Evolutionary conservation across 2,113 vertebrate genomes (phyloP).

Genomic region (Acanthisitta chloris): DNA sequence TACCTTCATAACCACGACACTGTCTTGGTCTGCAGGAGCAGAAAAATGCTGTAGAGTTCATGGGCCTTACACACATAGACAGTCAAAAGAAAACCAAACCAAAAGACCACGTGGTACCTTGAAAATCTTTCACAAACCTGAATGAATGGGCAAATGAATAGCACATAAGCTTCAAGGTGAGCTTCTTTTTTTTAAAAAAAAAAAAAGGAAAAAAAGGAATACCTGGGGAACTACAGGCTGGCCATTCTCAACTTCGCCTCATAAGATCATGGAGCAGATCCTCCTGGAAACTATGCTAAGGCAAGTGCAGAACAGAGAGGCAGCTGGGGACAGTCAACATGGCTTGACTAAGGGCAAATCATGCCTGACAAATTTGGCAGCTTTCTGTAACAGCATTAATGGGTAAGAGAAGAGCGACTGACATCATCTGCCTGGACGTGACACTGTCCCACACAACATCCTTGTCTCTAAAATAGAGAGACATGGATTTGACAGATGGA

Average conservation of each 20-base stretch:
- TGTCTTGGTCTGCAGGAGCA: slow-evolving; percentile 73
- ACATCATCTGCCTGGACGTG: not conserved
- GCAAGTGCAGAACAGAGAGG: not conserved
- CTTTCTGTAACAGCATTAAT: not conserved
- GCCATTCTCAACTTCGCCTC: not conserved
- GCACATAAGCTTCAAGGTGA: not conserved
- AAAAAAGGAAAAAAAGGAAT: not conserved
- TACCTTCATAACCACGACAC: slow-evolving; percentile 75
- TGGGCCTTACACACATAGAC: not conserved
- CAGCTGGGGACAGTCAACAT: not conserved
- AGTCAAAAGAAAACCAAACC: not conserved
- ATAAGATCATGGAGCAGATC: not conserved
- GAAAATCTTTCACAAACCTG: not conserved
- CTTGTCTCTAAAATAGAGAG: not conserved
- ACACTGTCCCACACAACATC: not conserved
- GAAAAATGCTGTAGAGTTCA: not conserved
- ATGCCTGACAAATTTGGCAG: not conserved
- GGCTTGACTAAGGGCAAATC: not conserved
- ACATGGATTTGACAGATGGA: not conserved
- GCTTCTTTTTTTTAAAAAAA: not conserved
- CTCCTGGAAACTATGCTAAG: not conserved
- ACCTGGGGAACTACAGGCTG: not conserved
- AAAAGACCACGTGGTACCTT: not conserved
- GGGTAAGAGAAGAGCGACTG: not conserved
- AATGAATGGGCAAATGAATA: not conserved